Evolutionary conservation across 1,140 invertebrate genomes (phyloP).

Genomic region (Nebria ingens): DNA sequence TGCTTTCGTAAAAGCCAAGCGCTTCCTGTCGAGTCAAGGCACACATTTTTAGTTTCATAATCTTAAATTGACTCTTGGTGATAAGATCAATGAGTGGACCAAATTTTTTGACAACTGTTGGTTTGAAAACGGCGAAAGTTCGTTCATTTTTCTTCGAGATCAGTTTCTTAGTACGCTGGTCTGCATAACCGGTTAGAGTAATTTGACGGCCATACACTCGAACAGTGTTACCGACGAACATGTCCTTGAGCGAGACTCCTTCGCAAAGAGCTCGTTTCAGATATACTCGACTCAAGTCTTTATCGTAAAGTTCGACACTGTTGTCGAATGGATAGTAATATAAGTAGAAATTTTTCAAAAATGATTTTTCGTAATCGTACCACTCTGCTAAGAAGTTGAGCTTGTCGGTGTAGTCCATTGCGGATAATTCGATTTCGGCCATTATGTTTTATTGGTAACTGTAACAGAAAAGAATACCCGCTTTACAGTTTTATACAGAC

Average conservation of each 20-base stretch:
- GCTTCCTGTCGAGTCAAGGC: constrained; percentile 43
- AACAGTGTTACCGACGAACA: constrained; percentile 58
- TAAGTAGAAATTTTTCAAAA: constrained; percentile 55
- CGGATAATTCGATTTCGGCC: not conserved
- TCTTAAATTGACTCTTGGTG: constrained; percentile 43
- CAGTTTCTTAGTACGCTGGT: constrained; percentile 42
- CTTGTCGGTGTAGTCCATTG: constrained; percentile 27
- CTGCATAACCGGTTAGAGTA: constrained; percentile 54
- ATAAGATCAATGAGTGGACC: constrained; percentile 53
- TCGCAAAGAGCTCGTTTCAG: constrained; percentile 50
- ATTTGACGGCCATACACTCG: constrained; percentile 57
- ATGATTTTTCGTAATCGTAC: constrained; percentile 52
- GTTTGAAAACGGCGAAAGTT: constrained; percentile 56
- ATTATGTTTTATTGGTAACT: not conserved
- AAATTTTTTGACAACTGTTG: constrained; percentile 47
- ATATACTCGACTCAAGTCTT: constrained; percentile 50
- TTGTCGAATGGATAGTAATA: constrained; percentile 54
- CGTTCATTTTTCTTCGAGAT: constrained; percentile 40
- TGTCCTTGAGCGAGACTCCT: constrained; percentile 44
- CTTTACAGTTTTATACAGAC: no score
- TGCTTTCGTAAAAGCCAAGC: constrained; percentile 43
- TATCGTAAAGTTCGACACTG: constrained; percentile 60
- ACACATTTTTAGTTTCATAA: constrained; percentile 54
- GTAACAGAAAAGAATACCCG: no score
- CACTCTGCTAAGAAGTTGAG: constrained; percentile 45